Evolutionary conservation across 2,113 vertebrate species (phyloP).

Genomic region (Planiliza haematocheilus): DNA sequence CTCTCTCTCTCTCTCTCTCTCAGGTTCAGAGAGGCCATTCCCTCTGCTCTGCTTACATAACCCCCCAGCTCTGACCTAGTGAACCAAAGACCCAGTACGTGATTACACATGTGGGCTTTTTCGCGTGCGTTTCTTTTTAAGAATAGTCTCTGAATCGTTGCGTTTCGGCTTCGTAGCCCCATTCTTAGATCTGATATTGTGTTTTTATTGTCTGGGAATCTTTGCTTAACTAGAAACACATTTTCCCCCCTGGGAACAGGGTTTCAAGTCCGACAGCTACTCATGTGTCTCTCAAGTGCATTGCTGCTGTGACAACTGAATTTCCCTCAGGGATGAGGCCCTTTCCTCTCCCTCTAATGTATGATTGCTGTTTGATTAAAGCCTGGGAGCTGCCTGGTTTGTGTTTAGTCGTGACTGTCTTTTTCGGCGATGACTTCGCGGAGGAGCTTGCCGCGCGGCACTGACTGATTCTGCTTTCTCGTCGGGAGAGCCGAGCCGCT

Average conservation of each 20-base stretch:
- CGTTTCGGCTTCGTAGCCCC: not conserved
- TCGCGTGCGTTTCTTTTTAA: slow-evolving; percentile 18
- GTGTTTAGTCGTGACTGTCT: slow-evolving; percentile 6
- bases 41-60: slow-evolving; percentile 58
- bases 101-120: slow-evolving; percentile 30
- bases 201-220: slow-evolving; percentile 33
- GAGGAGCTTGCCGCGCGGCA: slow-evolving; percentile 7
- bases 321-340: slow-evolving; percentile 40
- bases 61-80: slow-evolving; percentile 62
- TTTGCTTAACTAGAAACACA: slow-evolving; percentile 29
- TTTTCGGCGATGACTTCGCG: not conserved
- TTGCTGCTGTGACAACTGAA: slow-evolving; percentile 43
- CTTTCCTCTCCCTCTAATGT: slow-evolving; percentile 39
- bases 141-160: not conserved
- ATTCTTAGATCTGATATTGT: slow-evolving; percentile 20
- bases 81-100: slow-evolving; percentile 54
- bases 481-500: slow-evolving; percentile 45
- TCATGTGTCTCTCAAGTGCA: slow-evolving; percentile 25
- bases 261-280: slow-evolving; percentile 34
- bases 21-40: slow-evolving; percentile 59
- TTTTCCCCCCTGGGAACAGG: slow-evolving; percentile 24
- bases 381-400: slow-evolving; percentile 14
- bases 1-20: too few relatives aligned
- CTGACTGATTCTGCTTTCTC: slow-evolving; percentile 55
- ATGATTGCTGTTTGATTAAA: slow-evolving; percentile 52